Evolutionary conservation across 2,113 vertebrate genomes (phyloP), one percentile per base, ranked within the genome.

Genomic region (Notothenia coriiceps): DNA sequence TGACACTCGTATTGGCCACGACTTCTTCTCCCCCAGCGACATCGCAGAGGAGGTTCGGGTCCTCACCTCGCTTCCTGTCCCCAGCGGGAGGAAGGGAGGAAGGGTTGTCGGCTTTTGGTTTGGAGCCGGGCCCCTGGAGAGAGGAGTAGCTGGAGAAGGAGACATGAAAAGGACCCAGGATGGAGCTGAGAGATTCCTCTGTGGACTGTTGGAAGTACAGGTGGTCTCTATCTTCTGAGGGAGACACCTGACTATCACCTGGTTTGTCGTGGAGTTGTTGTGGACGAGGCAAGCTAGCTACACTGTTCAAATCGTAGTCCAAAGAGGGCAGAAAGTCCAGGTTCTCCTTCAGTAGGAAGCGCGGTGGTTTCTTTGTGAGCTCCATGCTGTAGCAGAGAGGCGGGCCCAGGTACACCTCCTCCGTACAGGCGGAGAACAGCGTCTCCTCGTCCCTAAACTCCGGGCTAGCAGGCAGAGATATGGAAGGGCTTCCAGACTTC

Each of bases 391-490:
- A 91, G 83, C 88, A 91, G 22, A 94, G 91, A 0, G 95, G 94
- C 4, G 96, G 95, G 14, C 95, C 96, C 68, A 93, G 92, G 47
- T 93, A 83, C 5, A 97, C 96, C 73, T 97, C 96, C 84, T 98
- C 97, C 6, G 95, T 95, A 85, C 96, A 98, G 54, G 96, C 96
- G 77, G 97, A 92, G 82, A 97, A 97, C 89, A 99, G 97, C 9
- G 93, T 95, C 88, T 97, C 97, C 68, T 96, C 96, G 11, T 98
- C 97, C 25, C 83, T 77, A 66, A 94, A 86, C 85, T 97, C 96
- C 11, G 93, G 96, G 64, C 96, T 96, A 54, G 92, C 93, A 2
- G 93, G 91, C 13, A 90, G 52, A 0, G 87, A 77, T 0, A 25
- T 49, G 2, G 18, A 14, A 4, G 74, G 84, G 60, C 67, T 74